These are phyloP conservation scores for Rosalia funebris DNA, from an alignment of 2,888 invertebrate species.

Conservation along the genomic window DNA sequence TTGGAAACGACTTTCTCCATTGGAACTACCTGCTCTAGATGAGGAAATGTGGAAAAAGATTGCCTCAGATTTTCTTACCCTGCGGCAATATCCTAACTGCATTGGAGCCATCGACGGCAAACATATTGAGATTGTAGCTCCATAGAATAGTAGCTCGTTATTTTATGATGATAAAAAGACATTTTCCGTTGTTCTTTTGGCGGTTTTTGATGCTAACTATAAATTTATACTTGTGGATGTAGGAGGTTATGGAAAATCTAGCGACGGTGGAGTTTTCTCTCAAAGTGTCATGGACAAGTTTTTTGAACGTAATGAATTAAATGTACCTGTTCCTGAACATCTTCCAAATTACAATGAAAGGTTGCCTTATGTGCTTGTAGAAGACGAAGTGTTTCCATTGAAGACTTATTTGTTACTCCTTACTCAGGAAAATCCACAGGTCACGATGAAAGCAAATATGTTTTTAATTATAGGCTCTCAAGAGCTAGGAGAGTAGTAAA, in stretches of 20 bases:
- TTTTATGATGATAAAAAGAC: neutral
- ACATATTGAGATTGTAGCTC: neutral
- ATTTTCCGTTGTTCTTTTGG: neutral
- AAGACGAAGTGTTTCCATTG: conserved; percentile 45
- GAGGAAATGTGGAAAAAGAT: too few species aligned
- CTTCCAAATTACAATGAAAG: conserved; percentile 4
- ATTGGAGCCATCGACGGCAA: neutral
- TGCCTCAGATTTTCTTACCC: too few species aligned
- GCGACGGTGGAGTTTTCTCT: neutral
- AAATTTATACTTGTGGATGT: neutral
- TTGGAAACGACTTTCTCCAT: too few species aligned
- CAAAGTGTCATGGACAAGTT: neutral
- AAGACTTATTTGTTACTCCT: conserved; percentile 38
- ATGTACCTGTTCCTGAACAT: neutral
- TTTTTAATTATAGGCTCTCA: neutral
- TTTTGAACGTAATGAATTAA: neutral
- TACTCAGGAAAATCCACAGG: conserved; percentile 32
- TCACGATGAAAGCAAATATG: neutral
- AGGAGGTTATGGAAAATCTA: neutral
- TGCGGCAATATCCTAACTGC: neutral
- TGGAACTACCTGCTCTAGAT: too few species aligned
- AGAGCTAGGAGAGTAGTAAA: too few species aligned
- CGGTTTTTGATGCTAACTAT: neutral
- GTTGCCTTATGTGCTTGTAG: conserved; percentile 44
- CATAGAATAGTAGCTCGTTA: neutral